Evolutionary conservation across 2,888 invertebrate species (phyloP), one percentile per base, ranked within the genome.

Genomic region (Pasiphila rectangulata): DNA sequence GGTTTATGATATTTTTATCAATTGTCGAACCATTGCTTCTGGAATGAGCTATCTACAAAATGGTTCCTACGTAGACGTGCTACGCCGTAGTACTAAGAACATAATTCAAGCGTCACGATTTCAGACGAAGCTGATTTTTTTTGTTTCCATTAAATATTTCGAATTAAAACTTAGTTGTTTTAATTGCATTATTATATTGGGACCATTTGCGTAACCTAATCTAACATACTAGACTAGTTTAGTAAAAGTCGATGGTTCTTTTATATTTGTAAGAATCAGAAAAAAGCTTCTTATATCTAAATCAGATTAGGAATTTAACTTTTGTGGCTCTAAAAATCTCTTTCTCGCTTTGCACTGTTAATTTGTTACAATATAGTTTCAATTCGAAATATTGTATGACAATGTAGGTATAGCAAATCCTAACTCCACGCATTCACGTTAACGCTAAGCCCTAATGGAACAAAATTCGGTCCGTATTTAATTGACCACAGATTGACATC

Each of bases 401-500:
- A 48, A 55, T 65, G 62, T 56, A 45, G 35, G 59, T 61, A 57
- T 60, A 65, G 68, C 69, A 69, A 75, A 75, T 72, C 73, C 65
- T 68, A 72, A 54, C 52, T 65, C 57, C 62, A 67, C 59, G 57
- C 56, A 60, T 67, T 69, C 66, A 60, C 68, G 68, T 75, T 74
- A 75, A 67, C 54, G 67, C 70, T 76, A 82, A 59, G 69, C 73
- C 64, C 69, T 75, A 76, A 71, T 67, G 72, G 72, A 75, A 73
- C 74, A 74, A 71, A 72, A 75, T 80, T 82, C 78, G 77, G 77
- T 75, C 79, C 73, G 67, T 63, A 74, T 59, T 65, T 83, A 88
- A 87, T 88, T 88, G 87, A 88, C 87, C 81, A 77, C 71, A 75
- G 64, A 84, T 82, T 82, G 79, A 85, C 83, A 79, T 69, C 63